Evolutionary conservation across 2,113 vertebrate species (phyloP).

Genomic region (Urocynchramus pylzowi): DNA sequence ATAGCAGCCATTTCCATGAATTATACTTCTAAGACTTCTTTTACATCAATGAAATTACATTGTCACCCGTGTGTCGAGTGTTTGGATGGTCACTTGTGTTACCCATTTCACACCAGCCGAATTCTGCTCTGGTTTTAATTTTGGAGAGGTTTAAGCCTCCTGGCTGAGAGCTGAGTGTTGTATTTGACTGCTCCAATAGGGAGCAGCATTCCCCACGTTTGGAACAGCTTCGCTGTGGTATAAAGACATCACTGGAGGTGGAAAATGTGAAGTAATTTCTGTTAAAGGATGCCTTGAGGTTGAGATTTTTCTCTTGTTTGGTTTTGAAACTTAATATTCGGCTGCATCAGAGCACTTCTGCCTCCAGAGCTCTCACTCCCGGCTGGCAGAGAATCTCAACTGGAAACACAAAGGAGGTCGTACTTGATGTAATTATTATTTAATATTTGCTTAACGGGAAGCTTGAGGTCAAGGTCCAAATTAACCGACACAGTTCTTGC

Average conservation of each 20-base stretch:
- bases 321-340: background rate
- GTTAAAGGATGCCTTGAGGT: background rate
- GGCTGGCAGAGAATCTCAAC: background rate
- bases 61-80: background rate
- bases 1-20: background rate
- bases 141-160: background rate
- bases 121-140: background rate
- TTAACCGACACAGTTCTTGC: background rate
- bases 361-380: background rate
- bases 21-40: background rate
- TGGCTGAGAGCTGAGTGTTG: background rate
- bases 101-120: background rate
- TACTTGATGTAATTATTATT: background rate
- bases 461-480: background rate
- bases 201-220: constrained; percentile 4
- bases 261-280: background rate
- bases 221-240: accelerated
- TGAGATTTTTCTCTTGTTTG: background rate
- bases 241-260: background rate
- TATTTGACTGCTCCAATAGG: background rate
- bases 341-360: background rate
- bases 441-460: background rate
- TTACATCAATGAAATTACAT: background rate
- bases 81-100: background rate
- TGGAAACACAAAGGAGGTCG: background rate